Evolutionary conservation across 2,797 vertebrate species (phyloP), one percentile per base, ranked within the genome.

Genomic region (Lagorchestes hirsutus): DNA sequence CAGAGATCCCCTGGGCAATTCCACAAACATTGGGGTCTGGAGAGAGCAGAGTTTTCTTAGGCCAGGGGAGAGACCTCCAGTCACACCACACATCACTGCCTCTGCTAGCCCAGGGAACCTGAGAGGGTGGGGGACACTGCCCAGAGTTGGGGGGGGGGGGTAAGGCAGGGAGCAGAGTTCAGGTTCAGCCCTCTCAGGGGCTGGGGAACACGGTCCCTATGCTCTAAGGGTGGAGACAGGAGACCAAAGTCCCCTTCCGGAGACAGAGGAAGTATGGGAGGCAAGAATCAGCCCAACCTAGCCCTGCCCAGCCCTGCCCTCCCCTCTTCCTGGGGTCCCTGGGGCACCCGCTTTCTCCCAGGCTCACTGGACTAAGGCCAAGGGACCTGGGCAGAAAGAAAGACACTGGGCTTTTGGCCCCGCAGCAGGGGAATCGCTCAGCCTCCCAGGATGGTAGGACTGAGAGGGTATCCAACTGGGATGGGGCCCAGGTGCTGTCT

Each of bases 61-160:
- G 18, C 6, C 1, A 12, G 46, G 54, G 2, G 91, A 74, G n/a
- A 57, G 56, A n/a, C 90, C 14, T 5, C 28, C 8, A 40, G 34
- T 90, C 2, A 31, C 29, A 0, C 24, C 0, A 8, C 1, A 11
- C 1, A 11, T 90, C n/a, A 0, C 0, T 54, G 0, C 22, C 28
- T 29, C 57, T 58, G 57, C 57, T 31, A 10, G 3, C 55, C 55
- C 24, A 27, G 52, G 46, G 59, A 34, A 28, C 29, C 28, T 0
- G 11, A 24, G 40, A 29, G 55, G 55, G n/a, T 8, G 46, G 46
- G 3, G 18, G 40, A 27, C 27, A 22, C 54, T 52, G 52, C 52
- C 24, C n/a, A 29, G 34, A 24, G 54, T 24, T 27, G 0, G 58
- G 28, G 52, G 5, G 28, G 52, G 5, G 1, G 28, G 0, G 29